These are phyloP conservation scores for Crax fasciolata DNA, from an alignment of 2,797 vertebrate genomes.

Conservation along the genomic window DNA sequence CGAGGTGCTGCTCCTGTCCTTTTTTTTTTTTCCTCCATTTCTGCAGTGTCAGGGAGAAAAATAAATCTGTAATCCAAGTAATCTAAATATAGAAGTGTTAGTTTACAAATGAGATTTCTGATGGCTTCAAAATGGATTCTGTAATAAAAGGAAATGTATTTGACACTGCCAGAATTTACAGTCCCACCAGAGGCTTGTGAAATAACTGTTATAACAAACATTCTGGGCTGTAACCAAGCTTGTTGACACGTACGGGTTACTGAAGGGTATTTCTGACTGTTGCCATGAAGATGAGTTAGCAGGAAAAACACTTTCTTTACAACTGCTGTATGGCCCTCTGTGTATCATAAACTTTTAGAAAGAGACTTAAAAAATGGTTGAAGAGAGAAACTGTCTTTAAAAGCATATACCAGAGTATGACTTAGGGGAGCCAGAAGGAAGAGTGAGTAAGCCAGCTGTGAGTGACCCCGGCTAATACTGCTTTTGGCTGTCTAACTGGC, in stretches of 20 bases:
- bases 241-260: constrained; percentile 62
- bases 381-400: neutral
- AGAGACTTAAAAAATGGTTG: neutral
- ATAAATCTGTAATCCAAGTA: constrained; percentile 62
- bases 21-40: constrained; percentile 56
- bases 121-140: constrained; percentile 77
- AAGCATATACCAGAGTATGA: neutral
- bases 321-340: neutral
- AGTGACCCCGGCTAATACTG: neutral
- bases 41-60: constrained; percentile 68
- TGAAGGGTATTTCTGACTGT: constrained; percentile 76
- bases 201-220: constrained; percentile 79
- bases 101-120: constrained; percentile 76
- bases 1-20: constrained; percentile 30
- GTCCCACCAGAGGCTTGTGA: constrained; percentile 78
- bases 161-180: constrained; percentile 75
- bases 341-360: constrained; percentile 12
- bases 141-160: constrained; percentile 81
- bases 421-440: neutral
- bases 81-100: constrained; percentile 83
- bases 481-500: neutral
- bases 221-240: constrained; percentile 70
- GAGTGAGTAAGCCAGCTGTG: neutral
- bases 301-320: constrained; percentile 41
- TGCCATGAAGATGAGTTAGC: constrained; percentile 66